Evolutionary conservation across 1,140 invertebrate species (phyloP).

Genomic region (Apis cerana): DNA sequence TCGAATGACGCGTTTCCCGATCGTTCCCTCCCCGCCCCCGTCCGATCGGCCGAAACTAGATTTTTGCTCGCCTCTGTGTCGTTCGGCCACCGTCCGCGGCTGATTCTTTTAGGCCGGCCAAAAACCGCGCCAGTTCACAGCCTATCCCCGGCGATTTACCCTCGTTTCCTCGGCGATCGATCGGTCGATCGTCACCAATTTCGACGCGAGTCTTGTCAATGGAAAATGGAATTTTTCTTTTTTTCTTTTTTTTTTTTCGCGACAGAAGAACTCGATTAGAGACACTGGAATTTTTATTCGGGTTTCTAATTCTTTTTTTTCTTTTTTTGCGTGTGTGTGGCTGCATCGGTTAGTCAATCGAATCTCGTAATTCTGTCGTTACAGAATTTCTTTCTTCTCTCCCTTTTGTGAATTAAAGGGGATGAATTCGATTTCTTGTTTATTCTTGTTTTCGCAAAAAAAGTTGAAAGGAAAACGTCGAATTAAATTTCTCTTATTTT

Average conservation of each 20-base stretch:
- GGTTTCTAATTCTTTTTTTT: not conserved
- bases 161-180: not conserved
- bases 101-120: conserved; percentile 16
- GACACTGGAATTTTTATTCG: not conserved
- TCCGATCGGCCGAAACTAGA: conserved; percentile 38
- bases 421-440: too few species aligned
- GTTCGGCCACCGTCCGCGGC: not conserved
- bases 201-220: not conserved
- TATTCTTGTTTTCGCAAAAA: too few species aligned
- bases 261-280: not conserved
- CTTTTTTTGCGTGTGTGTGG: not conserved
- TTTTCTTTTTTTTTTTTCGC: too few species aligned
- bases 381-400: not conserved
- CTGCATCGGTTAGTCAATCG: not conserved
- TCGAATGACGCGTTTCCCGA: conserved; percentile 54
- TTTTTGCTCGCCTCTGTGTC: conserved; percentile 10
- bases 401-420: not conserved
- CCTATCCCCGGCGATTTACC: not conserved
- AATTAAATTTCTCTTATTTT: too few species aligned
- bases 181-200: conserved; percentile 18
- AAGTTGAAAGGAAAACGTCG: too few species aligned
- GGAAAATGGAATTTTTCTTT: not conserved
- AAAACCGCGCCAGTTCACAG: conserved; percentile 6
- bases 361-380: not conserved
- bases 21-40: not conserved